Evolutionary conservation across 2,113 vertebrate species (phyloP), one percentile per base, ranked within the genome.

Genomic region (Nibea coibor): DNA sequence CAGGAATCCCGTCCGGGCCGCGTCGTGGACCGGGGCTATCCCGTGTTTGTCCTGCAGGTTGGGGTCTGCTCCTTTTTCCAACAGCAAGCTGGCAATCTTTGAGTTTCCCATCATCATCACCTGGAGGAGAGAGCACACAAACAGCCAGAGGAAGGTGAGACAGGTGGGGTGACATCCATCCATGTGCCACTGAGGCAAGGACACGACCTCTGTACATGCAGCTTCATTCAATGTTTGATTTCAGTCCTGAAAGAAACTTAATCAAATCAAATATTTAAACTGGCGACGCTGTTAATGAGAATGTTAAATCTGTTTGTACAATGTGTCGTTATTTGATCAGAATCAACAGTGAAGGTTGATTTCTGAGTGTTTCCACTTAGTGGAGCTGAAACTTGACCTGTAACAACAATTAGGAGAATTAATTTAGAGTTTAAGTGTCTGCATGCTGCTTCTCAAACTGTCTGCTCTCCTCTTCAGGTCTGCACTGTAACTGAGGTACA

Each of bases 21-120:
- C 97, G 0, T 98, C 97, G 0, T 98, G 97, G 11, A 94, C 92
- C 0, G 96, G 96, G 0, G 95, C 91, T 45, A 96, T 95, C 16
- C 97, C 97, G 0, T 92, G 82, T 22, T 86, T 83, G 53, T 98
- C 97, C 90, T 96, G 97, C 75, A 97, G 15, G 19, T 97, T 97
- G 19, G 96, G 95, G 24, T 96, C 90, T 1, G 97, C 97, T 0
- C 97, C 97, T 42, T 96, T 96, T 71, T 97, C 96, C 90, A 98
- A 86, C 17, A 98, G 91, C 74, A 97, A 91, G 31, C 89, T 70
- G 0, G 97, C 97, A 0, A 97, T 86, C 7, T 89, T 84, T 47
- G 93, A 87, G 79, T 94, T 97, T 16, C 97, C 97, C 84, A 98
- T 96, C 97, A 97, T 97, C 97, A 98, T 97, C 35, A 96, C 97